A percentile compares a stretch with the other conserved stretches of the same genome.
Evolutionary conservation across 92 coral and sea anemone species (phyloP).

Genomic region (Isaurus tuberculatus): DNA sequence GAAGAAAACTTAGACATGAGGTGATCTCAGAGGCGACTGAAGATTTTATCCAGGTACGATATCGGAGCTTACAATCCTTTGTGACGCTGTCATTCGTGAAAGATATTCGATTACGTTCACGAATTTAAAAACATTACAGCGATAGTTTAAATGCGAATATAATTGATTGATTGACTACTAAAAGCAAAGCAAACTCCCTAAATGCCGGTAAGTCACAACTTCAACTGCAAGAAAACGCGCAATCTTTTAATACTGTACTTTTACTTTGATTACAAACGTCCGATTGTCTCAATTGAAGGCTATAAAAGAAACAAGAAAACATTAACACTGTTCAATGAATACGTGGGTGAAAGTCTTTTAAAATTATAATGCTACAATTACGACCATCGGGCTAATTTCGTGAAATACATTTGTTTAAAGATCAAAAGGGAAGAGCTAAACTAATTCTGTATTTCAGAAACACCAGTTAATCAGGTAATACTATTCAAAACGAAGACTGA

Average conservation of each 20-base stretch:
- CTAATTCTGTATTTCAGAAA: neutral
- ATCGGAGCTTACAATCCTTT: constrained; percentile 11
- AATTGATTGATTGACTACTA: constrained; percentile 23
- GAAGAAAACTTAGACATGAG: constrained; percentile 53
- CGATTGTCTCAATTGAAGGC: neutral
- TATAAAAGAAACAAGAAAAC: neutral
- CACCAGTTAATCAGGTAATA: neutral
- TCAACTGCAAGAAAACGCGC: neutral
- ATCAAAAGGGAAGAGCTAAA: neutral
- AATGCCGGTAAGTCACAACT: neutral
- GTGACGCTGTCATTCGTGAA: constrained; percentile 37
- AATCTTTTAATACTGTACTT: neutral
- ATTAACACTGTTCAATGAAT: neutral
- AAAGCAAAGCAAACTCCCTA: neutral
- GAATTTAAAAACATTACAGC: constrained; percentile 29
- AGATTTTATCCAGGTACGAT: constrained; percentile 42
- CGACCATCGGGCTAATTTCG: neutral
- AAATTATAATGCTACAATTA: constrained; percentile 5
- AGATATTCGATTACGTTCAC: constrained; percentile 31
- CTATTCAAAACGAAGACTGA: constrained; percentile 4
- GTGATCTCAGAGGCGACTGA: constrained; percentile 12
- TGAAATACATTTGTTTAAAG: constrained; percentile 5
- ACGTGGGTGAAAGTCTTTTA: neutral
- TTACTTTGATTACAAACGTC: neutral
- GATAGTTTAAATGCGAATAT: constrained; percentile 20